phyloP scores from a whole-genome alignment of 2,888 invertebrate species.

The Norana najaformis region DNA sequence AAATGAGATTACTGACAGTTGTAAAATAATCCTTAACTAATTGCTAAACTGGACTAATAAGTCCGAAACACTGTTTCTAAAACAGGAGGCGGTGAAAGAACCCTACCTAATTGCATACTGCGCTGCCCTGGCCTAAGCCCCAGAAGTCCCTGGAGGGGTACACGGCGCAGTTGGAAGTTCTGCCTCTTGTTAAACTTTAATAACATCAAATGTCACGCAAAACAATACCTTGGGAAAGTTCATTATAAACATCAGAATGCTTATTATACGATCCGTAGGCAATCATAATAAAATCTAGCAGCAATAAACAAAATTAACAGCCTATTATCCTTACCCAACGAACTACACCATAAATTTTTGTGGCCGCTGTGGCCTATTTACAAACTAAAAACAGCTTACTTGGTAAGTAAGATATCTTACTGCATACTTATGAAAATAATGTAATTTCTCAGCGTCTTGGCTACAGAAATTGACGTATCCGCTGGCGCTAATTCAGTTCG shows the following conservation, averaged over 20 bases:
- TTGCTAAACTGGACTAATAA: background rate
- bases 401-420: constrained; percentile 18
- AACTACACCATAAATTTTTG: background rate
- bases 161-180: background rate
- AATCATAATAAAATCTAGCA: background rate
- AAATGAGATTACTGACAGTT: no score
- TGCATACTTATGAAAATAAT: background rate
- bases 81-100: background rate
- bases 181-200: background rate
- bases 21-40: background rate
- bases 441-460: no score
- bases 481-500: no score
- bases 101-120: background rate
- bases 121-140: background rate
- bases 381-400: background rate
- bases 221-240: background rate
- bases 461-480: no score
- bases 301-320: background rate
- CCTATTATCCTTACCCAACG: background rate
- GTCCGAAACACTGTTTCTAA: background rate
- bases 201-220: background rate
- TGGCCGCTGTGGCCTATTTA: background rate
- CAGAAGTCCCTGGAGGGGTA: background rate
- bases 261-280: background rate
- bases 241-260: background rate